Evolutionary conservation across 2,113 vertebrate genomes (phyloP).

Genomic region (Strix uralensis): DNA sequence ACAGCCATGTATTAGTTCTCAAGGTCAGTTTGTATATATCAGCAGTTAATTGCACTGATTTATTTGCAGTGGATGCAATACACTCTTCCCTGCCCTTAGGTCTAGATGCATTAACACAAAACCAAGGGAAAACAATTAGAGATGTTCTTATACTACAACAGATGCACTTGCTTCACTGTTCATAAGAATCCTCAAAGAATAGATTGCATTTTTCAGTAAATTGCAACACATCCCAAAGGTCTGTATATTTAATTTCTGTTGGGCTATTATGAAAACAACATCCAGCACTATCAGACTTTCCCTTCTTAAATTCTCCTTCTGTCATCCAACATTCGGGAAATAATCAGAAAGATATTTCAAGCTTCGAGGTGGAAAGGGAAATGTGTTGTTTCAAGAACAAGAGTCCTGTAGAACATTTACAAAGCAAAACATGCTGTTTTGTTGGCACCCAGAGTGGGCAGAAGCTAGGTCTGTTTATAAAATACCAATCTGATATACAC

Average conservation of each 20-base stretch:
- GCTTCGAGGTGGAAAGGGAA: neutral
- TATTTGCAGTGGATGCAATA: constrained; percentile 25
- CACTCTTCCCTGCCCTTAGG: neutral
- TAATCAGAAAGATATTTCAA: neutral
- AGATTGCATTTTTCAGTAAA: neutral
- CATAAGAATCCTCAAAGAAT: neutral
- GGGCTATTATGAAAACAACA: neutral
- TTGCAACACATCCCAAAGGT: neutral
- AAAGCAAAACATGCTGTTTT: neutral
- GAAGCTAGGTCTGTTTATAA: neutral
- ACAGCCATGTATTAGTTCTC: neutral
- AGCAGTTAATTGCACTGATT: constrained; percentile 33
- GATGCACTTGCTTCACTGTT: neutral
- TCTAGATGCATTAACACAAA: constrained; percentile 13
- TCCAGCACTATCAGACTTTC: neutral
- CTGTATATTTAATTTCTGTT: neutral
- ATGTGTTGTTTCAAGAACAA: neutral
- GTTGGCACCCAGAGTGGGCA: neutral
- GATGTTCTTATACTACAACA: neutral
- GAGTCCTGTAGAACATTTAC: neutral
- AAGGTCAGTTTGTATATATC: constrained; percentile 16
- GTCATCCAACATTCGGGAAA: neutral
- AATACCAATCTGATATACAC: neutral
- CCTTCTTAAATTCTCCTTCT: neutral
- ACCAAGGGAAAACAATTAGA: constrained; percentile 11